Base-by-base conservation (phyloP, 2,797 vertebrate species). In the Avahi laniger region DNA sequence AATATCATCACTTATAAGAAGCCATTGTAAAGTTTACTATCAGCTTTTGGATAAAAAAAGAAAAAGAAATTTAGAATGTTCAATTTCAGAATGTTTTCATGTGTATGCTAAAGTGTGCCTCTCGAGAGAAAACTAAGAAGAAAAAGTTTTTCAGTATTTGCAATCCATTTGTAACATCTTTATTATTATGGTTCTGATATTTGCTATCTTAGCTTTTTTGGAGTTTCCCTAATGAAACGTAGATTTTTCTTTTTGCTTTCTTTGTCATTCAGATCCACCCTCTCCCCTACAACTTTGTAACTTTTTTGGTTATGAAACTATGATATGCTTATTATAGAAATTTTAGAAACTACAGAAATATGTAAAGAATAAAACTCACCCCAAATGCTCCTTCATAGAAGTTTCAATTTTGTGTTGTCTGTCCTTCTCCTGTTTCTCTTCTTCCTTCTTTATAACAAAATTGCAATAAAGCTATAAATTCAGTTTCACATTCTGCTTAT, bases 311-410 rank as follows among this genome's bases (percentile, higher is more conserved):
- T 78, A 82, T 57, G 82, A 91, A 92, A 69, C 24, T 52, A 78
- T 84, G 69, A 46, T 78, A 88, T 52, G 1, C 17, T 67, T 91
- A 61, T 73, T 91, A 73, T 12, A 94, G 26, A 83, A 88, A 84
- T n/a, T 73, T 92, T 69, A 83, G 72, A 89, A 95, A 78, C 72
- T 90, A 69, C 15, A 79, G 63, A 93, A 81, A 67, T 88, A 84
- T 70, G 24, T 65, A 57, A 81, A 94, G 63, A 63, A 67, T 82
- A 80, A 93, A 92, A 88, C 17, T 73, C 35, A 91, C 22, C 61
- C 65, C 63, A 80, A 73, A 88, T 57, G 14, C 4, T 73, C 38
- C 54, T 78, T 79, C 11, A 76, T 54, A 86, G 30, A 92, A 5
- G 38, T 95, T 92, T 63, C 43, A 76, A n/a, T 79, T 92, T 30